Evolutionary conservation across 2,113 vertebrate genomes (phyloP).

Genomic region (Eulacestoma nigropectus): DNA sequence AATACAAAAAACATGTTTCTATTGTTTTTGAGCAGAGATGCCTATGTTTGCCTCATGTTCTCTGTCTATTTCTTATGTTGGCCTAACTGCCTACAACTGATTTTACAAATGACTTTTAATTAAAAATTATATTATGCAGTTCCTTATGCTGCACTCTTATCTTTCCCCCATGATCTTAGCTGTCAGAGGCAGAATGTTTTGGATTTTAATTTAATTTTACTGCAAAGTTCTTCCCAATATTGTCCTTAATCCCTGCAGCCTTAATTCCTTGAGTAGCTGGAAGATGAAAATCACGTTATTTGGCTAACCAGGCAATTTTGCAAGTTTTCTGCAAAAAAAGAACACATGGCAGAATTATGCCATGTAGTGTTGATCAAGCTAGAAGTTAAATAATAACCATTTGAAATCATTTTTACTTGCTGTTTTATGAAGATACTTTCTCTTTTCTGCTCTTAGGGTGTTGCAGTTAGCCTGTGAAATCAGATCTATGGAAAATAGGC

Average conservation of each 20-base stretch:
- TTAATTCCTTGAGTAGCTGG: not conserved
- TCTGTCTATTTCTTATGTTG: not conserved
- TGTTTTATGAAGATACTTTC: not conserved
- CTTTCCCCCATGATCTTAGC: not conserved
- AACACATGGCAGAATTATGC: not conserved
- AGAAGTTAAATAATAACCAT: not conserved
- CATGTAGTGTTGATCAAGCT: not conserved
- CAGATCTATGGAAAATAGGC: not conserved
- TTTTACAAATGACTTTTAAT: not conserved
- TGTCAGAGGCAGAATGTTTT: not conserved
- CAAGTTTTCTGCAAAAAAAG: not conserved
- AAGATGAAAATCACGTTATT: not conserved
- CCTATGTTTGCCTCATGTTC: not conserved
- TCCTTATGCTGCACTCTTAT: not conserved
- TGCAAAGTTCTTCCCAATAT: not conserved
- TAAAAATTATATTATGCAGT: not conserved
- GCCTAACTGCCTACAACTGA: not conserved
- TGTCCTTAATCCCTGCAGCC: not conserved
- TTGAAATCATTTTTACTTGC: not conserved
- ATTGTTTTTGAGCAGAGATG: not conserved
- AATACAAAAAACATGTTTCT: not conserved
- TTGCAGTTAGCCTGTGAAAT: not conserved
- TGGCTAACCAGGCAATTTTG: not conserved
- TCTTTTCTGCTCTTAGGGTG: not conserved
- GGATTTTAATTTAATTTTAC: not conserved